A percentile compares a stretch with the other conserved stretches of the same genome.
These are phyloP conservation scores for Sylvia borin DNA, from an alignment of 2,797 vertebrate species.

Conservation along the genomic window DNA sequence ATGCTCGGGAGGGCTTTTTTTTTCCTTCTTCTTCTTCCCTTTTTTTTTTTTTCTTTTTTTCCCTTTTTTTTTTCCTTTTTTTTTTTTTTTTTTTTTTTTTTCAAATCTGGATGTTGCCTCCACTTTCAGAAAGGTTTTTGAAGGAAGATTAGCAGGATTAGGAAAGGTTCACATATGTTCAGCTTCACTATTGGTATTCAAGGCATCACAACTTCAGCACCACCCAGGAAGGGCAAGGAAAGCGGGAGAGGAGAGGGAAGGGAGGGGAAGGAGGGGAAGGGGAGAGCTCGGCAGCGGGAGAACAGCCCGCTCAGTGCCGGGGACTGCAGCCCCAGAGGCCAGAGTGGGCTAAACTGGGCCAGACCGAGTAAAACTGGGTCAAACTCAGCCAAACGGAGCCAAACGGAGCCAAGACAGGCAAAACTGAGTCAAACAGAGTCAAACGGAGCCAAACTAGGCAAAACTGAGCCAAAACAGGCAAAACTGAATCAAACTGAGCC, in stretches of 20 bases:
- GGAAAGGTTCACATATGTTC: constrained; percentile 97
- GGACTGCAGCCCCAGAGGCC: too few species aligned
- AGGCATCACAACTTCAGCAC: constrained; percentile 81
- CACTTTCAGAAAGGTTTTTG: constrained; percentile 83
- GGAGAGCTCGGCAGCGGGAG: background rate
- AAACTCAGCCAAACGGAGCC: background rate
- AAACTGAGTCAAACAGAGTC: background rate
- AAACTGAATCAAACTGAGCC: background rate
- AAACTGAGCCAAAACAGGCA: accelerated
- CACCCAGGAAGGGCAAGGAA: constrained; percentile 84
- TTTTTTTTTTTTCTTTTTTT: background rate
- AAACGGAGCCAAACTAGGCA: background rate
- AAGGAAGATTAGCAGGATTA: constrained; percentile 99
- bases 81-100: constrained; percentile 54
- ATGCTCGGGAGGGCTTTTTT: background rate
- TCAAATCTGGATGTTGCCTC: constrained; percentile 80
- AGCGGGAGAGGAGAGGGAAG: background rate
- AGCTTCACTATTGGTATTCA: constrained; percentile 93
- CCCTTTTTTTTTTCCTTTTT: background rate
- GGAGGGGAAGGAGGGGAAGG: background rate
- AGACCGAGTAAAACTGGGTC: background rate
- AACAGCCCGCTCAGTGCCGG: background rate
- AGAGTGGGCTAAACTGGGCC: too few species aligned
- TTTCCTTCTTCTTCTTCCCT: background rate
- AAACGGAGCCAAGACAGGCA: background rate